These are phyloP conservation scores for Drosophila teissieri DNA, from an alignment of 1,140 invertebrate genomes.

Conservation along the genomic window DNA sequence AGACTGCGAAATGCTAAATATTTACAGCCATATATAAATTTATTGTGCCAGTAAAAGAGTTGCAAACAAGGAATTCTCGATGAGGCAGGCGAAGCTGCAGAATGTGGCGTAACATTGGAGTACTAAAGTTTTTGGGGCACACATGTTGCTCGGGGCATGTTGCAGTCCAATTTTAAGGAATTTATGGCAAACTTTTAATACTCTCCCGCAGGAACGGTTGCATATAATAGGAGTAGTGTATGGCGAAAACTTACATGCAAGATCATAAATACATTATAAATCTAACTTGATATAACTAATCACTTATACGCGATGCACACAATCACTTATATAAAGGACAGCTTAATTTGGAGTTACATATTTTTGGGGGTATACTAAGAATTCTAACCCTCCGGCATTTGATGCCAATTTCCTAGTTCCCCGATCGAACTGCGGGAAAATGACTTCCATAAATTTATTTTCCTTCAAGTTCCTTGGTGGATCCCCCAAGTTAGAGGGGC, in stretches of 20 bases:
- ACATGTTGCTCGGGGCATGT: slow-evolving; percentile 39
- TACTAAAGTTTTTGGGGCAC: slow-evolving; percentile 49
- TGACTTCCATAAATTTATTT: slow-evolving; percentile 5
- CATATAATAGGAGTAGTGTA: background rate
- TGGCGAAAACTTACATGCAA: background rate
- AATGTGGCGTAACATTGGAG: slow-evolving; percentile 21
- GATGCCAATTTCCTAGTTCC: background rate
- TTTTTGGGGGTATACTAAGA: too few relatives aligned
- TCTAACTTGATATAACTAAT: too few relatives aligned
- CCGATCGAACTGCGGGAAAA: slow-evolving; percentile 4
- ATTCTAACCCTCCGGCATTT: background rate
- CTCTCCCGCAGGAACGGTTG: background rate
- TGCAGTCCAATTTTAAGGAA: background rate
- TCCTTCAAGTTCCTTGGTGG: background rate
- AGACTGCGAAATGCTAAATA: slow-evolving; percentile 33
- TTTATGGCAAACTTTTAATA: slow-evolving; percentile 2
- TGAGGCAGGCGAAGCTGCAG: slow-evolving; percentile 5
- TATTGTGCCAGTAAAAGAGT: slow-evolving; percentile 59
- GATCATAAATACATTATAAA: too few relatives aligned
- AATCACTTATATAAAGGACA: too few relatives aligned
- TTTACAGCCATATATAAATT: slow-evolving; percentile 71
- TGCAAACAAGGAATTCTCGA: slow-evolving; percentile 36
- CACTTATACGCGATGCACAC: too few relatives aligned
- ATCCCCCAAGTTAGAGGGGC: slow-evolving; percentile 26
- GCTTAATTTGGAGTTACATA: too few relatives aligned